These are phyloP conservation scores for Drosophila repletoides DNA, from an alignment of 1,140 invertebrate genomes.

Conservation along the genomic window DNA sequence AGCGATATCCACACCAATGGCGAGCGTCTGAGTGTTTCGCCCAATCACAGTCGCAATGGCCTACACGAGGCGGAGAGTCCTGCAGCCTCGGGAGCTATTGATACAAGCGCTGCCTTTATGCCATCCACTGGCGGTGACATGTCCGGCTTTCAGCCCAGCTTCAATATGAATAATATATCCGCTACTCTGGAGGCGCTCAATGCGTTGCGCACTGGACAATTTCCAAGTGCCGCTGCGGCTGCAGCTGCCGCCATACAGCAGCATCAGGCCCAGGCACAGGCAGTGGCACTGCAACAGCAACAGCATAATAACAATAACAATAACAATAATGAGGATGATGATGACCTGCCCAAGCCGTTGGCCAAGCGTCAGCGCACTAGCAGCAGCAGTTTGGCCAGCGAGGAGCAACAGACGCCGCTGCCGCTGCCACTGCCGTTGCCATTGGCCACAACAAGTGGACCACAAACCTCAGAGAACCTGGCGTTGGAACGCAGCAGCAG, in stretches of 20 bases:
- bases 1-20: slow-evolving; percentile 52
- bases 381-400: slow-evolving; percentile 53
- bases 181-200: slow-evolving; percentile 79
- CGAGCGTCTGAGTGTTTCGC: slow-evolving; percentile 71
- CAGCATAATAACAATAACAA: slow-evolving; percentile 52
- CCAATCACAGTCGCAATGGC: slow-evolving; percentile 73
- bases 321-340: slow-evolving; percentile 63
- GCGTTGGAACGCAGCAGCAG: slow-evolving; percentile 54
- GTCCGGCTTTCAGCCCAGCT: slow-evolving; percentile 67
- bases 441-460: slow-evolving; percentile 7
- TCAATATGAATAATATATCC: slow-evolving; percentile 81
- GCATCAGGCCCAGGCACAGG: slow-evolving; percentile 68
- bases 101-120: slow-evolving; percentile 52
- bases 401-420: slow-evolving; percentile 45
- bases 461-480: slow-evolving; percentile 42
- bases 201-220: slow-evolving; percentile 71
- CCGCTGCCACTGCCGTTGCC: slow-evolving; percentile 12
- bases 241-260: slow-evolving; percentile 74
- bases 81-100: slow-evolving; percentile 44
- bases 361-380: slow-evolving; percentile 70
- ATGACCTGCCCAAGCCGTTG: slow-evolving; percentile 50
- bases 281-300: slow-evolving; percentile 49
- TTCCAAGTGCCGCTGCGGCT: slow-evolving; percentile 70
- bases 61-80: slow-evolving; percentile 70
- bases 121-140: slow-evolving; percentile 50